Evolutionary conservation across 2,888 invertebrate species (phyloP).

Genomic region (Lasioglossum pauxillum): DNA sequence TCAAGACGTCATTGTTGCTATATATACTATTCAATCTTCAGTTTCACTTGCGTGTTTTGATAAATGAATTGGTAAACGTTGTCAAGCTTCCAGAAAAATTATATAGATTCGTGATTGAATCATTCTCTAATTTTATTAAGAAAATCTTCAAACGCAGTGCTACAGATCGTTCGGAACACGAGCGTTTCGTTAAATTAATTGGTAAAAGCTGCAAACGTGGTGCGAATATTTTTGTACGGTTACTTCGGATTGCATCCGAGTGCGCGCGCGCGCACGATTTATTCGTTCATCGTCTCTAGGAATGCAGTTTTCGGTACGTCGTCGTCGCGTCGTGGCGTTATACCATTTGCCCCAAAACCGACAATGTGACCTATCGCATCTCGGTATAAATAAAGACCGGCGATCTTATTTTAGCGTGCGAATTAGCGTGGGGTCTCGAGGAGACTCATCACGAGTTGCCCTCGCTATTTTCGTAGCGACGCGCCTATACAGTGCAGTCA

Average conservation of each 20-base stretch:
- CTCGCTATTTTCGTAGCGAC: slow-evolving; percentile 71
- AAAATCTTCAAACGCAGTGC: not conserved
- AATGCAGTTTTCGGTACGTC: slow-evolving; percentile 10
- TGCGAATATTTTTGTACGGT: not conserved
- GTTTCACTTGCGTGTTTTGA: not conserved
- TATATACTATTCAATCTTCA: not conserved
- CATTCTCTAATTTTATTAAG: not conserved
- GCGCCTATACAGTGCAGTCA: slow-evolving; percentile 36
- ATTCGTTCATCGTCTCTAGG: not conserved
- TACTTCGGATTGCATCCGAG: not conserved
- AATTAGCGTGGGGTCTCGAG: slow-evolving; percentile 79
- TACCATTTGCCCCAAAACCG: slow-evolving; percentile 56
- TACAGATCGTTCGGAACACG: not conserved
- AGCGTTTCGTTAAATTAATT: not conserved
- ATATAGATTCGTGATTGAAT: not conserved
- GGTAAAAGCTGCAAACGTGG: not conserved
- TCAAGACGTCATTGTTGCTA: not conserved
- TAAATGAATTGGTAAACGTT: not conserved
- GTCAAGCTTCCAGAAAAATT: not conserved
- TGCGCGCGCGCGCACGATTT: not conserved
- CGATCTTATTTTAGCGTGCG: slow-evolving; percentile 78
- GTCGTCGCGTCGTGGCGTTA: slow-evolving; percentile 21
- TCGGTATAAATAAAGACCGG: slow-evolving; percentile 77
- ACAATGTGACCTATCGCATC: slow-evolving; percentile 72
- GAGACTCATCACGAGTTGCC: slow-evolving; percentile 73